Conservation (phyloP, 2,888 invertebrate species). For the Eustalomyia histrio region DNA sequence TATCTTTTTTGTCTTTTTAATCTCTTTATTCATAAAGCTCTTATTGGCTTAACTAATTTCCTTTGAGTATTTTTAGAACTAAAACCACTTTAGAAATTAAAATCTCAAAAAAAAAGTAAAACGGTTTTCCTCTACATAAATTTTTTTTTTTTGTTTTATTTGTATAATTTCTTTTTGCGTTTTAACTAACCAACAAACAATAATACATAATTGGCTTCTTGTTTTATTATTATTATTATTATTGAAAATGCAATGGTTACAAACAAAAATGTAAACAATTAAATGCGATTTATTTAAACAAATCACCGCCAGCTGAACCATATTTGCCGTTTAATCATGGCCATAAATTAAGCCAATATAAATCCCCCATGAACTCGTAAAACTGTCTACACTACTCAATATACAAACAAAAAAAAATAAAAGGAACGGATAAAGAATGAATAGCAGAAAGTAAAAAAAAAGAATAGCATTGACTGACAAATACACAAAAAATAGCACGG, state of each 20-base stretch:
- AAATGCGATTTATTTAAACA: conserved; percentile 60
- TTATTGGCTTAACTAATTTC: neutral
- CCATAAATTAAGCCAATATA: conserved; percentile 63
- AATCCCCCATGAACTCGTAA: conserved; percentile 62
- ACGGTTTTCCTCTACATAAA: neutral
- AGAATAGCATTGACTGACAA: neutral
- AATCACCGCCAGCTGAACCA: conserved; percentile 62
- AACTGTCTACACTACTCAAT: conserved; percentile 62
- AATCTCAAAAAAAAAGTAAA: neutral
- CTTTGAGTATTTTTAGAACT: neutral
- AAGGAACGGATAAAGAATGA: neutral
- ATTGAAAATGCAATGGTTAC: conserved; percentile 47
- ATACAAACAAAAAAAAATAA: conserved; percentile 33
- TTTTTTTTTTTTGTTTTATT: neutral
- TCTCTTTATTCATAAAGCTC: no score
- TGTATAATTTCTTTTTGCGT: conserved; percentile 3
- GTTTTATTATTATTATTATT: conserved; percentile 3
- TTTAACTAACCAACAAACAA: conserved; percentile 6
- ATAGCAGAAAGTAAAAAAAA: neutral
- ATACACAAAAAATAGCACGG: neutral
- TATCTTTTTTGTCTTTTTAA: no score
- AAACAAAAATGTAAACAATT: conserved; percentile 56
- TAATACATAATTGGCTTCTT: conserved; percentile 46
- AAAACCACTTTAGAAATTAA: neutral
- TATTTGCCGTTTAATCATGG: conserved; percentile 63